Evolutionary conservation across 1,140 invertebrate genomes (phyloP).

Genomic region (Andrena cerasifolii): DNA sequence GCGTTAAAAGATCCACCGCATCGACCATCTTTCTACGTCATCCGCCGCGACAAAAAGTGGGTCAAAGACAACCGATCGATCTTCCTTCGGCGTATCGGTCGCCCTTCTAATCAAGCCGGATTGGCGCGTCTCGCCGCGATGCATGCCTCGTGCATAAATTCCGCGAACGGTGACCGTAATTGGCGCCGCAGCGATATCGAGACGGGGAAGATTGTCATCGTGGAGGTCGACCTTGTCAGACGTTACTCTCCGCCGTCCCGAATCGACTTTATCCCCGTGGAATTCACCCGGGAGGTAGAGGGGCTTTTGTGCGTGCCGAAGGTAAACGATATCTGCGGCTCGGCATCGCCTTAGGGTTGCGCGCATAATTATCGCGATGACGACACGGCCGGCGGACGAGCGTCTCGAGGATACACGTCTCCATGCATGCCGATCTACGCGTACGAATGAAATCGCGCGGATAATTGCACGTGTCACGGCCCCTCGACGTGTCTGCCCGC

Average conservation of each 20-base stretch:
- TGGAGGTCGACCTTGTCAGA: conserved; percentile 54
- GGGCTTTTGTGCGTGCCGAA: conserved; percentile 25
- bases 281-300: conserved; percentile 18
- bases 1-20: not conserved
- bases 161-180: conserved; percentile 50
- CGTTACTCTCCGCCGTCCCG: not conserved
- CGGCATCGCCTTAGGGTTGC: conserved; percentile 32
- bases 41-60: conserved; percentile 40
- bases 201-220: conserved; percentile 55
- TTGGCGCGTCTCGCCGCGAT: not conserved
- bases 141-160: conserved; percentile 59
- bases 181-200: conserved; percentile 42
- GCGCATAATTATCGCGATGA: conserved; percentile 64
- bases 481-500: conserved; percentile 21
- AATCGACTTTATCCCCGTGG: conserved; percentile 18
- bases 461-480: conserved; percentile 57
- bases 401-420: conserved; percentile 17
- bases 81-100: conserved; percentile 24
- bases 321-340: conserved; percentile 45
- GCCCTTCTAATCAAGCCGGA: conserved; percentile 41
- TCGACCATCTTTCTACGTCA: not conserved
- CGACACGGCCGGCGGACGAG: conserved; percentile 28
- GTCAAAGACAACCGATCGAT: conserved; percentile 56
- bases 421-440: conserved; percentile 45
- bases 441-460: conserved; percentile 50